Evolutionary conservation across 2,888 invertebrate genomes (phyloP), one percentile per base, ranked within the genome.

Genomic region (Acrobasis consociella): DNA sequence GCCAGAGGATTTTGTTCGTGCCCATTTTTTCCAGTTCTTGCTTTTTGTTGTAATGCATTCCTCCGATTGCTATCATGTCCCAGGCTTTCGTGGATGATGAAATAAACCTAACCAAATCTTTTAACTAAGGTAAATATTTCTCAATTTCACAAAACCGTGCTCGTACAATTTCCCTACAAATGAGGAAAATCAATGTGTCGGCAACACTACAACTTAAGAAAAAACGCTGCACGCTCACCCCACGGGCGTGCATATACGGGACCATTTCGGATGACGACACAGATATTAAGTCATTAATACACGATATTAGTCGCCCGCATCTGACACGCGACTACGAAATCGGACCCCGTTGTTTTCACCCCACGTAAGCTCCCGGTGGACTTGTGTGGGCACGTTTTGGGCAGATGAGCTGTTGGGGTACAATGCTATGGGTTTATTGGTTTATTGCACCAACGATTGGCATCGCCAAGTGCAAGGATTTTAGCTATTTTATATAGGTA

Each of bases 211-310:
- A 53, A 53, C n/a, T 53, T 13, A 53, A 42, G 46, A 56, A 56
- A 56, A 39, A 56, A 38, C 22, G 31, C 31, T 31, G 7, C 31
- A 22, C 17, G n/a, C 56, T 39, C 56, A 56, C 56, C 59, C 59
- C 59, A 38, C 49, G 37, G 15, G 37, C 59, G 59, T 60, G 59
- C 38, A 50, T 15, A 61, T 61, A 61, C 61, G 61, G 61, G 53
- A 61, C 53, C 39, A 49, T 16, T 46, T 15, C 46, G 69, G 67
- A 72, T 79, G 76, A 81, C 78, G 81, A 78, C 76, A 79, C 84
- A 81, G 78, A 83, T 86, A 87, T 88, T 84, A 87, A 86, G 86
- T 85, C 82, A 87, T 89, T 87, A 80, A 73, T 71, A 72, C 69
- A 66, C 66, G 65, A 64, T 65, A 69, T 71, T 60, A 69, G 69